Percentiles rank a stretch among this genome's conserved stretches.
These are phyloP conservation scores for Drosophila prosaltans DNA, from an alignment of 1,140 invertebrate species.

Conservation along the genomic window DNA sequence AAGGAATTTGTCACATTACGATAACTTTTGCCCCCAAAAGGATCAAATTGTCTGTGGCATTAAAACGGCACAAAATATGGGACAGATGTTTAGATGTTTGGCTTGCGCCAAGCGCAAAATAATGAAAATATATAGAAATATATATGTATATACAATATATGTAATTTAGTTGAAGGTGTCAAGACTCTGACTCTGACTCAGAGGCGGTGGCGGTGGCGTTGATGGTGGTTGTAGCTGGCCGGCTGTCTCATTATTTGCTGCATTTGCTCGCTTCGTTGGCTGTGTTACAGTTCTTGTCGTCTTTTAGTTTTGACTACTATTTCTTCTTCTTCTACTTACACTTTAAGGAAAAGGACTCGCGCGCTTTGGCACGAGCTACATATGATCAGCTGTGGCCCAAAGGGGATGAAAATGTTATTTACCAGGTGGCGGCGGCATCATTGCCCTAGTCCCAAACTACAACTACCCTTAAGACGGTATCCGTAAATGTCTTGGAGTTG, in stretches of 20 bases:
- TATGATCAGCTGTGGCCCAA: constrained; percentile 53
- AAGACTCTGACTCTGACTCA: constrained; percentile 42
- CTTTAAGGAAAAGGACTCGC: constrained; percentile 67
- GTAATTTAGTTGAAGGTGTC: constrained; percentile 69
- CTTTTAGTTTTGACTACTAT: not conserved
- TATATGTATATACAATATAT: not conserved
- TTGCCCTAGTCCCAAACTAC: constrained; percentile 12
- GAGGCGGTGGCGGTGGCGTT: constrained; percentile 33
- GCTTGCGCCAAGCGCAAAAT: constrained; percentile 70
- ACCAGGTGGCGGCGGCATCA: constrained; percentile 52
- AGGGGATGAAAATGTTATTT: constrained; percentile 50
- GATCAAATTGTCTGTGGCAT: constrained; percentile 48
- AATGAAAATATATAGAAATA: constrained; percentile 22
- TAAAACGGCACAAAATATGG: constrained; percentile 78
- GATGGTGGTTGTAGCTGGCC: constrained; percentile 52
- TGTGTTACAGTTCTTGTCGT: constrained; percentile 66
- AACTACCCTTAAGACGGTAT: constrained; percentile 59
- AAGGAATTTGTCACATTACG: constrained; percentile 52
- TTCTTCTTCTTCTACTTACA: constrained; percentile 17
- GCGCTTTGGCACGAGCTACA: constrained; percentile 78
- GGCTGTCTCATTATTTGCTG: constrained; percentile 77
- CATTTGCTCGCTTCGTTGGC: constrained; percentile 60
- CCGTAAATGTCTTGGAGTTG: constrained; percentile 59
- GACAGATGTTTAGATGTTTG: constrained; percentile 74
- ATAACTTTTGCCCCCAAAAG: constrained; percentile 48